Base-by-base conservation (phyloP, 2,113 vertebrate genomes). In the Cynocephalus volans region DNA sequence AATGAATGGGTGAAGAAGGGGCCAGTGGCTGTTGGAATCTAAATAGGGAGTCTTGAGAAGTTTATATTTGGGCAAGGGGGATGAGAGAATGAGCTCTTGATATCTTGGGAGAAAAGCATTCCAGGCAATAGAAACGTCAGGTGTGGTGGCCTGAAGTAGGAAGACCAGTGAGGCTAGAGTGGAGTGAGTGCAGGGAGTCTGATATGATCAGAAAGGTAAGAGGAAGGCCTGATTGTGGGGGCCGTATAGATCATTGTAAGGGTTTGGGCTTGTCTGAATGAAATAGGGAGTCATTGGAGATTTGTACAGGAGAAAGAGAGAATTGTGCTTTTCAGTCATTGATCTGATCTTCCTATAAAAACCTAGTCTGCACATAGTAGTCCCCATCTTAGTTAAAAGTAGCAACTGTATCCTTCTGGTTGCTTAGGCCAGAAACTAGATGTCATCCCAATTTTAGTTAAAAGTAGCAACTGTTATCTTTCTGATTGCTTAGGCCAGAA, bases 221-320 rank as follows among this genome's bases (percentile, higher is more conserved):
- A 65, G 33, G 75, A 54, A 15, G 45, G 14, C 8, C 45, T 88
- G 62, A 33, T n/a, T 1, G 23, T 52, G 31, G 10, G 13, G 36
- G 33, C 3, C 8, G 18, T 60, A 0, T 3, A 45, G 48, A 28
- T 26, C 3, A 0, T 15, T 26, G 41, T n/a, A 7, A 50, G 28
- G n/a, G 15, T 23, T 33, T 72, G 9, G 58, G 70, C n/a, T 77
- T 48, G 60, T 88, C 69, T 7, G 36, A 60, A 69, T 77, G 79
- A 12, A 28, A 17, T 1, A 2, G 31, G 45, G 67, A 85, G 77
- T 64, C 70, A 12, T 7, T 17, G 45, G 54, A 87, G 67, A 56
- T 89, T 73, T 28, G 6, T 45, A 6, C 26, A 18, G 73, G 48
- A 85, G 26, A 72, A 50, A 19, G 18, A 4, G 36, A 23, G 54